Conservation (phyloP, 2,113 vertebrate genomes). For the Scomber colias region DNA sequence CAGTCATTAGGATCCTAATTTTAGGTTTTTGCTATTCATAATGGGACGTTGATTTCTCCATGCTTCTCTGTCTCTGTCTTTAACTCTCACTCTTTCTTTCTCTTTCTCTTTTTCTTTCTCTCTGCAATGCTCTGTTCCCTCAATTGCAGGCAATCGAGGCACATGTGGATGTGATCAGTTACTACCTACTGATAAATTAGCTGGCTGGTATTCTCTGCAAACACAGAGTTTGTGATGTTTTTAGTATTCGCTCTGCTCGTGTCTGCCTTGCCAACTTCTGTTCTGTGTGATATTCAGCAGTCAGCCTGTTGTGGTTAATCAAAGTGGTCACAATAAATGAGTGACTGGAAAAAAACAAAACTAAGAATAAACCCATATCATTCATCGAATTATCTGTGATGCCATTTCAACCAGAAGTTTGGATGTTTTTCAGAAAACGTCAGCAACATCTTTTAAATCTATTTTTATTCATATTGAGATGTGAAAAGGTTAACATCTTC, state of each 20-base stretch:
- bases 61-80: slow-evolving; percentile 7
- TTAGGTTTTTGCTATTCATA: slow-evolving; percentile 66
- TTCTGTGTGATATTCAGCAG: slow-evolving; percentile 22
- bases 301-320: slow-evolving; percentile 16
- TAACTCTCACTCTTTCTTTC: neutral
- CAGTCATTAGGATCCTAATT: slow-evolving; percentile 72
- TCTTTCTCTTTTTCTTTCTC: neutral
- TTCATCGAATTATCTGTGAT: slow-evolving; percentile 36
- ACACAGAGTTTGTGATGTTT: neutral
- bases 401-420: slow-evolving; percentile 18
- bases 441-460: neutral
- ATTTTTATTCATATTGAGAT: no score
- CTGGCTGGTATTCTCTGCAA: slow-evolving; percentile 21
- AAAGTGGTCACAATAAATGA: slow-evolving; percentile 44
- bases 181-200: slow-evolving; percentile 35
- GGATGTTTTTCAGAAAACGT: slow-evolving; percentile 13
- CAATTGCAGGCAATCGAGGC: slow-evolving; percentile 43
- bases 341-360: slow-evolving; percentile 21
- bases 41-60: slow-evolving; percentile 45
- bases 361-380: slow-evolving; percentile 32
- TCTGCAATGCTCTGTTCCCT: slow-evolving; percentile 19
- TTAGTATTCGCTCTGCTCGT: slow-evolving; percentile 14
- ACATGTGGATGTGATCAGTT: slow-evolving; percentile 48
- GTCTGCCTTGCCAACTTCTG: neutral
- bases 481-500: no score